Conservation (phyloP, 92 coral and sea anemone genomes). For the Anthopleura xanthogrammica region DNA sequence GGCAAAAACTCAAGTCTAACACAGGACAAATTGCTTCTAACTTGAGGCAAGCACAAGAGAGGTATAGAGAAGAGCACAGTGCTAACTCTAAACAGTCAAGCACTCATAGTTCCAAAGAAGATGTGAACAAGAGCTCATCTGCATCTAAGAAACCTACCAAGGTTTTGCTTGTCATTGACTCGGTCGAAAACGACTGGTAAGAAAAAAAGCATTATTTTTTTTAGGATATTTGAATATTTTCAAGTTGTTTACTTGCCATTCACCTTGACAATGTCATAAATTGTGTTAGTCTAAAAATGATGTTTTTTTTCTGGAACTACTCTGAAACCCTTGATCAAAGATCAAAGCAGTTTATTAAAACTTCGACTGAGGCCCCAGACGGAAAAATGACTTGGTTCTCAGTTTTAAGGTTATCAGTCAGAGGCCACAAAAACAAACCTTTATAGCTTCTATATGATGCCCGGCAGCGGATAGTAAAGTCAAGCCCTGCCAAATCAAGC, state of each 20-base stretch:
- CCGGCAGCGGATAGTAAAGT: background rate
- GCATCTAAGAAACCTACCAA: constrained; percentile 70
- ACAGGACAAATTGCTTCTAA: constrained; percentile 35
- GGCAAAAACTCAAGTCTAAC: constrained; percentile 61
- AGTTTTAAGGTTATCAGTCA: background rate
- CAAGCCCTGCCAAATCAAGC: background rate
- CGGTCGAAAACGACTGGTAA: constrained; percentile 95
- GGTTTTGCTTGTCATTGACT: constrained; percentile 84
- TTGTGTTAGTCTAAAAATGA: background rate
- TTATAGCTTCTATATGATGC: background rate
- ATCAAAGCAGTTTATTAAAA: constrained; percentile 6
- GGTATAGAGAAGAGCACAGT: constrained; percentile 42
- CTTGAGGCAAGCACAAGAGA: constrained; percentile 40
- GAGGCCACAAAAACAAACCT: background rate
- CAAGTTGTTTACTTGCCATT: background rate
- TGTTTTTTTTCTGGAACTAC: background rate
- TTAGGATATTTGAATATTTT: background rate
- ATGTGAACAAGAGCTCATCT: constrained; percentile 51
- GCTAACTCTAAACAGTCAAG: constrained; percentile 33
- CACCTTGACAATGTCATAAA: background rate
- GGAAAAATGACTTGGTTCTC: background rate
- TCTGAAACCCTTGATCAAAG: constrained; percentile 7
- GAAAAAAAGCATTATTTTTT: constrained; percentile 2
- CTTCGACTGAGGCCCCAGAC: background rate
- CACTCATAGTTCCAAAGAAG: constrained; percentile 55